phyloP scores from a whole-genome alignment of 2,888 invertebrate genomes.

The Temnothorax ravouxi region DNA sequence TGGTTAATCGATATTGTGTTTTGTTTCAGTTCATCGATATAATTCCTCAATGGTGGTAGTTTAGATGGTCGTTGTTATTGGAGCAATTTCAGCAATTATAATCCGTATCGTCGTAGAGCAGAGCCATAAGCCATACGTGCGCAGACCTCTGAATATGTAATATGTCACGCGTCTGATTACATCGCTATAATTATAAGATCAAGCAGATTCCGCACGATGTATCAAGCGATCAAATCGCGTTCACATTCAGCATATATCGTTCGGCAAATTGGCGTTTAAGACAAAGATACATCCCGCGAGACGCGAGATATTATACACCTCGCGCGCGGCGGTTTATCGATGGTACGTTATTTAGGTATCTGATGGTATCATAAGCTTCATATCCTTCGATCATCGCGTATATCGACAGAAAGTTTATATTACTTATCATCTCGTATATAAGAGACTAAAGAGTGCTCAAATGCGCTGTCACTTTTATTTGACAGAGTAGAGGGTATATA shows the following conservation, averaged over 20 bases:
- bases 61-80: neutral
- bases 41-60: neutral
- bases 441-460: neutral
- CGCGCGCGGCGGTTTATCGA: neutral
- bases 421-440: neutral
- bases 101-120: neutral
- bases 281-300: constrained; percentile 25
- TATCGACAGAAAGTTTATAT: constrained; percentile 13
- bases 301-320: no score
- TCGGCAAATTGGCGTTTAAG: constrained; percentile 45
- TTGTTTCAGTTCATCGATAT: no score
- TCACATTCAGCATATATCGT: constrained; percentile 31
- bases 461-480: constrained; percentile 16
- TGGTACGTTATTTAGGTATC: constrained; percentile 23
- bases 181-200: constrained; percentile 37
- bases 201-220: constrained; percentile 35
- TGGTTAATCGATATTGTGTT: no score
- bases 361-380: constrained; percentile 23
- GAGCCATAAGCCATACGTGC: no score
- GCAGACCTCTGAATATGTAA: constrained; percentile 41
- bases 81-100: constrained; percentile 5
- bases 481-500: neutral
- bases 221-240: constrained; percentile 36
- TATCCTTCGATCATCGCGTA: neutral
- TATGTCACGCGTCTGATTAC: constrained; percentile 50